Conservation (phyloP, 2,888 invertebrate genomes). For the Cephus runcator region DNA sequence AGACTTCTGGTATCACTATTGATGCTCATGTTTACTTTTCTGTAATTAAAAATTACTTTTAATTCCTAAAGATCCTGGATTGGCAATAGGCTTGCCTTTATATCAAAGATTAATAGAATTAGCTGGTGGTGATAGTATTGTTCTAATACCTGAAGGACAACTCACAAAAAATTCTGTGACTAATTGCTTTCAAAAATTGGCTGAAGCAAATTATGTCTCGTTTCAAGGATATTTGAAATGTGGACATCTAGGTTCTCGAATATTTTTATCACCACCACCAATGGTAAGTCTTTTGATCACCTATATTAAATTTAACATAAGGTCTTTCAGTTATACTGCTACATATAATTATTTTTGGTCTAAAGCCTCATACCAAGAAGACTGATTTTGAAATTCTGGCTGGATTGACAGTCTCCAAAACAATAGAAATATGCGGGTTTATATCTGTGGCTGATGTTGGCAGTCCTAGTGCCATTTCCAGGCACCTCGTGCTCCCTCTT, state of each 20-base stretch:
- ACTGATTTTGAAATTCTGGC: slow-evolving; percentile 73
- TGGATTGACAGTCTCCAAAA: slow-evolving; percentile 75
- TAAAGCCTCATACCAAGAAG: slow-evolving; percentile 70
- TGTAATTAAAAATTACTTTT: neutral
- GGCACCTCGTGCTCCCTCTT: slow-evolving; percentile 88
- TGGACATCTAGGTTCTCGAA: slow-evolving; percentile 78
- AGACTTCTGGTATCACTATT: neutral
- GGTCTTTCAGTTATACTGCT: neutral
- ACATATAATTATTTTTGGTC: slow-evolving; percentile 8
- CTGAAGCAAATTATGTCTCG: slow-evolving; percentile 78
- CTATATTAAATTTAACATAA: neutral
- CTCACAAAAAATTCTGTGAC: slow-evolving; percentile 63
- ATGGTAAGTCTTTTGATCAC: slow-evolving; percentile 64
- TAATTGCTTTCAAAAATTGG: slow-evolving; percentile 70
- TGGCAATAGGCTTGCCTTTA: slow-evolving; percentile 72
- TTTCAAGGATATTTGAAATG: slow-evolving; percentile 80
- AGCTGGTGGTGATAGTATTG: slow-evolving; percentile 74
- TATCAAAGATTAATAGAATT: slow-evolving; percentile 86
- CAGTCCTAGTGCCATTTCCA: slow-evolving; percentile 90
- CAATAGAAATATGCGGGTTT: slow-evolving; percentile 88
- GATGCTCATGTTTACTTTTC: neutral
- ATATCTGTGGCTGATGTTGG: slow-evolving; percentile 86
- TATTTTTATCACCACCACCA: slow-evolving; percentile 81
- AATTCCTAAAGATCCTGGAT: slow-evolving; percentile 44
- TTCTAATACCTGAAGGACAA: slow-evolving; percentile 71